These are phyloP conservation scores for Aproaerema taeniolella DNA, from an alignment of 2,888 invertebrate species.

Conservation along the genomic window DNA sequence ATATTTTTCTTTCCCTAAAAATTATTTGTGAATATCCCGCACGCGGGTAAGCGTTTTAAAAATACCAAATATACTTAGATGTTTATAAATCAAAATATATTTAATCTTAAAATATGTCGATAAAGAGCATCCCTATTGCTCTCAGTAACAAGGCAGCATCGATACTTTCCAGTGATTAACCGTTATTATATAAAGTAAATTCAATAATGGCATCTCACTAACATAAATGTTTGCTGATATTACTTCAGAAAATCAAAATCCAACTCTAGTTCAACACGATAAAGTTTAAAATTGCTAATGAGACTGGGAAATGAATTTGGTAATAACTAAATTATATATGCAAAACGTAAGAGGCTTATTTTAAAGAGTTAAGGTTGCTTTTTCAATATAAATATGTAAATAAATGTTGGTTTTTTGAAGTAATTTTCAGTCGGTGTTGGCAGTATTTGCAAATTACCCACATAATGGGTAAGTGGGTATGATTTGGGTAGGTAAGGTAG, in stretches of 20 bases:
- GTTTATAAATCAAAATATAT: no score
- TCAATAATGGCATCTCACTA: constrained; percentile 71
- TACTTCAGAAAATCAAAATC: constrained; percentile 24
- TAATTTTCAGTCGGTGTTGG: constrained; percentile 54
- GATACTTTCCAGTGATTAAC: constrained; percentile 74
- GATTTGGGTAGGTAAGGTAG: constrained; percentile 43
- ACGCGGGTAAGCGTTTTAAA: no score
- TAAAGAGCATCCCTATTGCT: constrained; percentile 45
- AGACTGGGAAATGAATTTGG: constrained; percentile 26
- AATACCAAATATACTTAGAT: no score
- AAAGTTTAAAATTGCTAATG: constrained; percentile 30
- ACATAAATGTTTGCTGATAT: constrained; percentile 65
- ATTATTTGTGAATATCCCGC: no score
- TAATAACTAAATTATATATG: constrained; percentile 14
- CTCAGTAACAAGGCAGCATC: constrained; percentile 67
- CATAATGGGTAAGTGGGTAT: constrained; percentile 62
- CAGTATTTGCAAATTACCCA: constrained; percentile 64
- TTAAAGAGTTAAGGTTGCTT: constrained; percentile 1
- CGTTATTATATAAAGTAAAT: constrained; percentile 77
- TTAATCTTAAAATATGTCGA: no score
- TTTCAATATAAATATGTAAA: constrained; percentile 13
- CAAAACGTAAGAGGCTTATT: neutral
- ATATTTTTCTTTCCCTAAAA: no score
- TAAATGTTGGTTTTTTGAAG: constrained; percentile 30
- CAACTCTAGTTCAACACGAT: constrained; percentile 27